A percentile compares a stretch with the other conserved stretches of the same genome.
These are phyloP conservation scores for Channa striata DNA, from an alignment of 2,797 vertebrate species.

Conservation along the genomic window DNA sequence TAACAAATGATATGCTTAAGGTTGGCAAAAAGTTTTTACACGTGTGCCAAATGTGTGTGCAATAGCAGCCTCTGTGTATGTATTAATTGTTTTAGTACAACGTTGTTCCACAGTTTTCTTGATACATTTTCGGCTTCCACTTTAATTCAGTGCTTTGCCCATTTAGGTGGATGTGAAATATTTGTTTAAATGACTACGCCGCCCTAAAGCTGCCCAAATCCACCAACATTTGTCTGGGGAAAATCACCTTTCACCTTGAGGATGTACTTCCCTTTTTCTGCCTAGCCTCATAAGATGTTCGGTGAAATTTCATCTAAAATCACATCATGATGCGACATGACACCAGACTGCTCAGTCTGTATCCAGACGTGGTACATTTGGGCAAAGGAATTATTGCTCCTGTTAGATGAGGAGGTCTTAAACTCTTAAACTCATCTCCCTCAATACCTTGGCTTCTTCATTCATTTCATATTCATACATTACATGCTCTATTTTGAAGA, in stretches of 20 bases:
- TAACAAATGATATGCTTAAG: no score
- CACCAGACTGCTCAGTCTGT: not conserved
- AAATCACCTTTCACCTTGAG: slow-evolving; percentile 18
- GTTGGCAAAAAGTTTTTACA: no score
- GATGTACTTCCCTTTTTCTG: slow-evolving; percentile 32
- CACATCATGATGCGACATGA: slow-evolving; percentile 4
- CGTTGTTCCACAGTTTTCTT: no score
- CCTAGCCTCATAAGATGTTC: slow-evolving; percentile 1
- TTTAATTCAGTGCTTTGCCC: no score
- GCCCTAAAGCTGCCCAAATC: no score
- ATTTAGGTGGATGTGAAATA: no score
- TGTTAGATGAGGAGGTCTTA: not conserved
- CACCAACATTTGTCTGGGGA: no score
- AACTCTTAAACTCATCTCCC: not conserved
- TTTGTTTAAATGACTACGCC: no score
- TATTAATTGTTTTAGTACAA: no score
- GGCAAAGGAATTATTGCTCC: not conserved
- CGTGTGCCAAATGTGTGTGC: no score
- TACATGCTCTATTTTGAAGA: slow-evolving; percentile 35
- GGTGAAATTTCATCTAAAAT: slow-evolving; percentile 27
- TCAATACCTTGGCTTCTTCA: slow-evolving; percentile 1
- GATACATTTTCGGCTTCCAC: no score
- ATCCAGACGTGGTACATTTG: not conserved
- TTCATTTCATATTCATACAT: slow-evolving; percentile 20
- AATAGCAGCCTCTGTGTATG: no score